Evolutionary conservation across 2,888 invertebrate genomes (phyloP).

Genomic region (Oeneis ivallda): DNA sequence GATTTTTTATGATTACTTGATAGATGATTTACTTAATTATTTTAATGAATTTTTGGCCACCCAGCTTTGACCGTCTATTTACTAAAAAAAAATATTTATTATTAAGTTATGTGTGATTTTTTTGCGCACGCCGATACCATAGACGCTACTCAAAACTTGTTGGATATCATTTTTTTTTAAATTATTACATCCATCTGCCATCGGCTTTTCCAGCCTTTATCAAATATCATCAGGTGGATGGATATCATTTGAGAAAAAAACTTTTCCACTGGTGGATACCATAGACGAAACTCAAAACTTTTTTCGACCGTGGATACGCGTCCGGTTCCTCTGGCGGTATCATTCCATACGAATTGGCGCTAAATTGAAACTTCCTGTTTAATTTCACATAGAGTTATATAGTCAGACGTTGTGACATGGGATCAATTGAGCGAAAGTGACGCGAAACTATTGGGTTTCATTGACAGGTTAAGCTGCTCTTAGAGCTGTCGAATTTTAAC

Average conservation of each 20-base stretch:
- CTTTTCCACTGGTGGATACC: conserved; percentile 45
- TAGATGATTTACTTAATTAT: no score
- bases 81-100: no score
- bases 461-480: conserved; percentile 62
- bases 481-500: conserved; percentile 51
- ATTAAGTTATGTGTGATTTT: background rate
- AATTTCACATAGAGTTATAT: conserved; percentile 67
- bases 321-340: conserved; percentile 61
- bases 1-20: no score
- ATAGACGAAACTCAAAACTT: conserved; percentile 27
- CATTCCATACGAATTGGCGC: conserved; percentile 76
- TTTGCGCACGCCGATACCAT: background rate
- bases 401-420: conserved; percentile 67
- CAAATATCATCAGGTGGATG: no score
- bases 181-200: no score
- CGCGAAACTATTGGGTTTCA: conserved; percentile 67
- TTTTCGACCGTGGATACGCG: conserved; percentile 54
- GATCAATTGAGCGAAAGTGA: conserved; percentile 77
- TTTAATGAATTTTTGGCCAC: no score
- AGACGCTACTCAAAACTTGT: conserved; percentile 48
- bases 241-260: conserved; percentile 5
- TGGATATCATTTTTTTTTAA: conserved; percentile 3
- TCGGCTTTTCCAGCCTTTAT: no score
- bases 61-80: no score
- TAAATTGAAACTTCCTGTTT: conserved; percentile 79